Evolutionary conservation across 2,888 invertebrate genomes (phyloP), one percentile per base, ranked within the genome.

Genomic region (Mesorhabditis sp.): DNA sequence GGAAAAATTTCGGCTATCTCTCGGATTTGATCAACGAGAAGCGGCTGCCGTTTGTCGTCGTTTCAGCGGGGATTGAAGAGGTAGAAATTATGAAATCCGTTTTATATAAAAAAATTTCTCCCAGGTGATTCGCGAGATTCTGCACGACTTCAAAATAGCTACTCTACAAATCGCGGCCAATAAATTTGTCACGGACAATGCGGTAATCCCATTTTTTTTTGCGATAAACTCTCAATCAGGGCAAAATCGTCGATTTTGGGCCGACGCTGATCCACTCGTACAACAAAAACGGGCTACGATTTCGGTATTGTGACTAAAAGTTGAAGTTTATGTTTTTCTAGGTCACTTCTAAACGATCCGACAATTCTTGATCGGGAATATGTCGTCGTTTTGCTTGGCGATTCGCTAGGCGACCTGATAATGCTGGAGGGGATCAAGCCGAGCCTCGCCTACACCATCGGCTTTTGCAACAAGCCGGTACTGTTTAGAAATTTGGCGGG

Each of bases 11-110:
- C 44, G 28, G 15, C 10, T n/a, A 13, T 66, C 44, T 66, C 5
- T 5, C 15, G 13, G 44, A 66, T 41, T 43, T 66, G 10, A 43
- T 65, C 10, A 28, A 13, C 7, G 13, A 6, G 10, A 28, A 15
- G 65, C 10, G 10, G 44, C 13, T 42, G 42, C 41, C 41, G 10
- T 65, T 10, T 42, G 10, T 65, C 42, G 10, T 43, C 44, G n/a
- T 7, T 66, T 66, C 44, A 66, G 66, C 28, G 5, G 44, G 66
- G 66, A 66, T 41, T 66, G 44, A 41, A 42, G 7, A 66, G 15
- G n/a, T 41, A 43, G 28, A 45, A n/a, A 50, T 50, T 50, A n/a
- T 10, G 0, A 50, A 50, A 50, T 10, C 58, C 7, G n/a, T 13
- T 50, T 13, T 50, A 28, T 1, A 28, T 28, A 28, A 28, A 28